Evolutionary conservation across 2,113 vertebrate species (phyloP), one percentile per base, ranked within the genome.

Genomic region (Ctenomys sociabilis): DNA sequence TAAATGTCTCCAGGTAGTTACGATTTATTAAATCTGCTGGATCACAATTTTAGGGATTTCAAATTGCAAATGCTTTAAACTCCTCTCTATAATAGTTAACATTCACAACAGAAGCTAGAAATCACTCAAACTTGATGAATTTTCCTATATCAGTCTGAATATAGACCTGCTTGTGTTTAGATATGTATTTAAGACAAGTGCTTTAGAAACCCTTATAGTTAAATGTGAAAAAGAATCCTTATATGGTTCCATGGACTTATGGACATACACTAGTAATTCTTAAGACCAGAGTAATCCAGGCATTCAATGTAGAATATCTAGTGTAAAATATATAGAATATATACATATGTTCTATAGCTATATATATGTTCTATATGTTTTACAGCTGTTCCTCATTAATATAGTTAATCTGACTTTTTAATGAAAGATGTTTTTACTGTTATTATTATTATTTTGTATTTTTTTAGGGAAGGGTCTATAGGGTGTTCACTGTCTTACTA

Each of bases 11-110:
- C 14, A 85, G 30, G 28, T 87, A 35, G 32, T 54, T 59, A 73
- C n/a, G n/a, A 43, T 0, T 61, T n/a, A 86, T 40, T 73, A 52
- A 85, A 92, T 61, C 43, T 72, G 14, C 16, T 86, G 68, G 37
- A n/a, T 83, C 54, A 78, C 5, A 13, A 95, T 68, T 88, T 94
- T n/a, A 80, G 82, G 73, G 64, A 89, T 93, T 96, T 96, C 40
- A 84, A 90, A 70, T 85, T 28, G 26, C 28, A 24, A 88, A 92
- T 78, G n/a, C 30, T 88, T 40, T 37, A 30, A 35, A 82, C 1
- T 37, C 85, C 43, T 95, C 86, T 93, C n/a, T 86, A 49, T 0
- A 59, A 84, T 30, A 92, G 12, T 81, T 94, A 68, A 57, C 17
- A 54, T 85, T 85, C 90, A 28, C 59, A 70, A 43, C 87, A 93